A percentile compares a stretch with the other conserved stretches of the same genome.
Evolutionary conservation across 2,797 vertebrate species (phyloP).

Genomic region (Falco berigora): DNA sequence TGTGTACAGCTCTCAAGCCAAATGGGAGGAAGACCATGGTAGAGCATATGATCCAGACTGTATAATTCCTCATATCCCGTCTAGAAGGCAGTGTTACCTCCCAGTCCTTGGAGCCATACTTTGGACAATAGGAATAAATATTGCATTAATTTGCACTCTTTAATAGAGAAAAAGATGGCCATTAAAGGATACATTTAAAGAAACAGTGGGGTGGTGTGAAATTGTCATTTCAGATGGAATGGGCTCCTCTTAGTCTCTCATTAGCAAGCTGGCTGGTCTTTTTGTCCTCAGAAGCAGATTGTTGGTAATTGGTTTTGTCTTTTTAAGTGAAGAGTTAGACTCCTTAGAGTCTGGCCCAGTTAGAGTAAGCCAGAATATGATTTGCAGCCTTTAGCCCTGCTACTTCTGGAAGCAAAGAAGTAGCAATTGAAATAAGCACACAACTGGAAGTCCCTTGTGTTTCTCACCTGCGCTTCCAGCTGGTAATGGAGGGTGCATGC

Average conservation of each 20-base stretch:
- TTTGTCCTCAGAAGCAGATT: neutral
- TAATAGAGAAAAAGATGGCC: neutral
- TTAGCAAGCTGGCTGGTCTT: neutral
- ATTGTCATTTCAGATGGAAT: neutral
- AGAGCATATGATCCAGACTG: neutral
- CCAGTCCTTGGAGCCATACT: neutral
- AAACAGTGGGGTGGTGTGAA: neutral
- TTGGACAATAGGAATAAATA: neutral
- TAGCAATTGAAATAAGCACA: neutral
- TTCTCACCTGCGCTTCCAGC: conserved; percentile 15
- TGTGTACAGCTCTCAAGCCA: neutral
- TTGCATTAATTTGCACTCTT: neutral
- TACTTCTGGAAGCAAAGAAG: neutral
- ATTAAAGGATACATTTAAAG: neutral
- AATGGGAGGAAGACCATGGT: neutral
- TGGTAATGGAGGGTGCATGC: neutral
- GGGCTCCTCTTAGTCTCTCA: neutral
- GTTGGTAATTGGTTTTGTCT: neutral
- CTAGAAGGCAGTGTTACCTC: neutral
- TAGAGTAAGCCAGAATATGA: neutral
- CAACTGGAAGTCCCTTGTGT: neutral
- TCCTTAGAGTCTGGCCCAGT: neutral
- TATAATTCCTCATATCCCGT: neutral
- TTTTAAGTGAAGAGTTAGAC: neutral
- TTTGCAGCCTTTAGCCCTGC: neutral